Evolutionary conservation across 2,113 vertebrate genomes (phyloP), one percentile per base, ranked within the genome.

Genomic region (Lampris incognitus): DNA sequence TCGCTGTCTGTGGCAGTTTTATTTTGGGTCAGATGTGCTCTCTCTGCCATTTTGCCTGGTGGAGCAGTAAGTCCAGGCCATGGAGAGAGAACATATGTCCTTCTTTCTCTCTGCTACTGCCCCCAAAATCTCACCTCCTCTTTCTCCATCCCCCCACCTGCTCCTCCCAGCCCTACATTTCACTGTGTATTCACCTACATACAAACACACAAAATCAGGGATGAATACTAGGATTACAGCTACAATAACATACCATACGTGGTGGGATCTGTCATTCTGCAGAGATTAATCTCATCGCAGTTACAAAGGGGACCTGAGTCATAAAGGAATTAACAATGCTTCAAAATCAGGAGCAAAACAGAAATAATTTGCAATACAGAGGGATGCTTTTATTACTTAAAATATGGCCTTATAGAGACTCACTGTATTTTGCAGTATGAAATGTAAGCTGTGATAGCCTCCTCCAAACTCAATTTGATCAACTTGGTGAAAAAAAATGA

Each of bases 1-100:
- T 66, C 8, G 36, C 66, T 6, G 60, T 65, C 66, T 56, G 67
- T 56, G 69, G 52, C 55, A 69, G 59, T 59, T 37, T 55, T 77
- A 81, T 87, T 84, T 77, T 75, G 66, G 78, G 81, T 91, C 77
- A 87, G 74, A 79, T 85, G 81, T 75, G 81, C 71, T 41, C 24
- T 69, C n/a, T 63, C 58, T 72, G 74, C 86, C 88, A 60, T 83
- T 72, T 86, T 89, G 88, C 78, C 85, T 78, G 57, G 52, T 82
- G 69, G 85, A 85, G 81, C 83, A 64, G 60, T 64, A 77, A 40
- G 59, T 86, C 87, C 89, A 80, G 87, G 76, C 84, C 85, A 78
- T 82, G 82, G 74, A 92, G 86, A 81, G 71, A 81, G 84, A 88
- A 78, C 92, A 91, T 91, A 92, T 90, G 88, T 65, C 86, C 6